A percentile compares a stretch with the other conserved stretches of the same genome.
Evolutionary conservation across 2,113 vertebrate genomes (phyloP).

Genomic region (Eretmochelys imbricata): DNA sequence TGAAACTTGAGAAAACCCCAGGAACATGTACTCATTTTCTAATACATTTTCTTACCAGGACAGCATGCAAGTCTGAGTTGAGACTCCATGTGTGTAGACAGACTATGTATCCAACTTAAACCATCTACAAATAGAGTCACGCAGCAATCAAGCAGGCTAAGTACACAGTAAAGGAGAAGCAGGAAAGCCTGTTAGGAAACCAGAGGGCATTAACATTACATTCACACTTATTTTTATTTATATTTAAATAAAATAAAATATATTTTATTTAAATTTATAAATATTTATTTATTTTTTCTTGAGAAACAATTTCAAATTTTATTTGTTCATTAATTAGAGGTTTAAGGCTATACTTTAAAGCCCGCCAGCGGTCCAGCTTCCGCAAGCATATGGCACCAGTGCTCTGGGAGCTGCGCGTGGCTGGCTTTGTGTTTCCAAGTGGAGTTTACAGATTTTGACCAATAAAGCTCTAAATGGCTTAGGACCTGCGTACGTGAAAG

Average conservation of each 20-base stretch:
- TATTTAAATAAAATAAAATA: too few relatives aligned
- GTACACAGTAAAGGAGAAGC: neutral
- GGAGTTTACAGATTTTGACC: slow-evolving; percentile 36
- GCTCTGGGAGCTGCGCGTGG: neutral
- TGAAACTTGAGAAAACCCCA: slow-evolving; percentile 59
- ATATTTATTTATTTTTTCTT: neutral
- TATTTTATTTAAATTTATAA: too few relatives aligned
- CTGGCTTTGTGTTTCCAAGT: neutral
- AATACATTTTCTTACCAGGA: slow-evolving; percentile 54
- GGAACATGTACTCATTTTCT: slow-evolving; percentile 53
- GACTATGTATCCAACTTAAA: slow-evolving; percentile 41
- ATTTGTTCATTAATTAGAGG: neutral
- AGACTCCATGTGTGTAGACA: slow-evolving; percentile 55
- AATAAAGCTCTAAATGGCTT: slow-evolving; percentile 32
- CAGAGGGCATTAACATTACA: neutral
- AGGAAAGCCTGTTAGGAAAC: neutral
- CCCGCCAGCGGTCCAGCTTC: slow-evolving; percentile 1
- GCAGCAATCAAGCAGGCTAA: neutral
- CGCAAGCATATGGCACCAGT: neutral
- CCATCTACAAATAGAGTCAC: slow-evolving; percentile 26
- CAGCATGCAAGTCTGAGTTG: slow-evolving; percentile 54
- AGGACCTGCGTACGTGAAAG: slow-evolving; percentile 35
- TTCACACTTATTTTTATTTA: neutral
- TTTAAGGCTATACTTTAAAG: slow-evolving; percentile 51
- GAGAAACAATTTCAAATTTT: neutral